Evolutionary conservation across 2,113 vertebrate genomes (phyloP).

Genomic region (Pygoscelis antarcticus): DNA sequence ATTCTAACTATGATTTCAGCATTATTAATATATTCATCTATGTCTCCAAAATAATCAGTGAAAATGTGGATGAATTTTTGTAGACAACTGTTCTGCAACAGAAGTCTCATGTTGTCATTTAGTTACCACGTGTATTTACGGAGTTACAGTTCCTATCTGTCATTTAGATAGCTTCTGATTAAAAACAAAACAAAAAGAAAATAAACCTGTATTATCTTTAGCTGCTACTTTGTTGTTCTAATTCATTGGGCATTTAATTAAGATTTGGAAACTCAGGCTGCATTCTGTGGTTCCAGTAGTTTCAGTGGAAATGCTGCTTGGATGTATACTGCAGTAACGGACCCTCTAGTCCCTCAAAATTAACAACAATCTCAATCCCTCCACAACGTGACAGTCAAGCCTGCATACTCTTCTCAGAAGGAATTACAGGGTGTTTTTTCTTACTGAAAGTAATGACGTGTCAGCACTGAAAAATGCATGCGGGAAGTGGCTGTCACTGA

Average conservation of each 20-base stretch:
- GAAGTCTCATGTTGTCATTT: neutral
- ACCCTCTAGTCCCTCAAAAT: neutral
- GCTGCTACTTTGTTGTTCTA: neutral
- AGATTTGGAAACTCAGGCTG: neutral
- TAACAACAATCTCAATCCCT: neutral
- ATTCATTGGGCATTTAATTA: neutral
- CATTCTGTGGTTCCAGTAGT: neutral
- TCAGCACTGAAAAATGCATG: neutral
- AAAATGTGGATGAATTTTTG: constrained; percentile 31
- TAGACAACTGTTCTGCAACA: constrained; percentile 6
- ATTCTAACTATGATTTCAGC: constrained; percentile 18
- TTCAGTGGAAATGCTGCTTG: neutral
- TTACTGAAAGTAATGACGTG: neutral
- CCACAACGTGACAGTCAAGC: fast-evolving
- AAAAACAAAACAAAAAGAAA: neutral
- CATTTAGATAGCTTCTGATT: neutral
- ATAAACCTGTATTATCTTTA: neutral
- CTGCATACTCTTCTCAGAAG: neutral
- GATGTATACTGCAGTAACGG: neutral
- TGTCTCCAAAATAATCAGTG: neutral
- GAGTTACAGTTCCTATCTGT: neutral
- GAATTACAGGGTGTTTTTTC: neutral
- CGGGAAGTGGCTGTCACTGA: neutral
- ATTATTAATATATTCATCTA: neutral
- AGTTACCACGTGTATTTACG: neutral